phyloP scores from a whole-genome alignment of 2,797 vertebrate genomes.

The Oreochromis mossambicus region DNA sequence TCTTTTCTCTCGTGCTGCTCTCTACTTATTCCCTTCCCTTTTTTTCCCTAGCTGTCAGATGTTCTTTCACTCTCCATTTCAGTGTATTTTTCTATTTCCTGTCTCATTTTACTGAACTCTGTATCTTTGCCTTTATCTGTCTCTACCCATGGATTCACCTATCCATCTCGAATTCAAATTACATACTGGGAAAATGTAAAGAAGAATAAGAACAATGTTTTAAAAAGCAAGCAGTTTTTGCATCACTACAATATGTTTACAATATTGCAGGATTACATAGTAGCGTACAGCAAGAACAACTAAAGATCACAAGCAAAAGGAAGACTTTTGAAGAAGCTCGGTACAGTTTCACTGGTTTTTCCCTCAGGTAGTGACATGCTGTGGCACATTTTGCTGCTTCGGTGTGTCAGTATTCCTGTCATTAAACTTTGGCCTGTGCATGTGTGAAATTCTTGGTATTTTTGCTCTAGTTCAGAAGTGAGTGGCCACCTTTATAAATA shows the following conservation, averaged over 20 bases:
- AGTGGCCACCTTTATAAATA: neutral
- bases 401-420: neutral
- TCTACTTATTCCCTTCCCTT: slow-evolving; percentile 25
- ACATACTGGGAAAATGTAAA: neutral
- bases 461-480: neutral
- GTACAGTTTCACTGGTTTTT: neutral
- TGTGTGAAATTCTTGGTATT: neutral
- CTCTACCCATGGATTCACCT: neutral
- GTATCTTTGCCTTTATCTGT: slow-evolving; percentile 1
- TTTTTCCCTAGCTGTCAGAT: slow-evolving; percentile 31
- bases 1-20: slow-evolving; percentile 13
- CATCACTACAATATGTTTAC: neutral
- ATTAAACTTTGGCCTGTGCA: neutral
- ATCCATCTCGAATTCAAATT: slow-evolving; percentile 6
- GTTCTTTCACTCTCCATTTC: slow-evolving; percentile 39
- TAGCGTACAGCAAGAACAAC: neutral
- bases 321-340: neutral
- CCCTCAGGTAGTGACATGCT: neutral
- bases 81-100: slow-evolving; percentile 32
- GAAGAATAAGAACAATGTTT: neutral
- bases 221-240: neutral
- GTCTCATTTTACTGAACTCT: slow-evolving; percentile 25
- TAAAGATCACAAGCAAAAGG: neutral
- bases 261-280: neutral
- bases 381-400: slow-evolving; percentile 23